Percentiles rank a stretch among this genome's conserved stretches.
Conservation (phyloP, 2,113 vertebrate species). For the Hyperoodon ampullatus region DNA sequence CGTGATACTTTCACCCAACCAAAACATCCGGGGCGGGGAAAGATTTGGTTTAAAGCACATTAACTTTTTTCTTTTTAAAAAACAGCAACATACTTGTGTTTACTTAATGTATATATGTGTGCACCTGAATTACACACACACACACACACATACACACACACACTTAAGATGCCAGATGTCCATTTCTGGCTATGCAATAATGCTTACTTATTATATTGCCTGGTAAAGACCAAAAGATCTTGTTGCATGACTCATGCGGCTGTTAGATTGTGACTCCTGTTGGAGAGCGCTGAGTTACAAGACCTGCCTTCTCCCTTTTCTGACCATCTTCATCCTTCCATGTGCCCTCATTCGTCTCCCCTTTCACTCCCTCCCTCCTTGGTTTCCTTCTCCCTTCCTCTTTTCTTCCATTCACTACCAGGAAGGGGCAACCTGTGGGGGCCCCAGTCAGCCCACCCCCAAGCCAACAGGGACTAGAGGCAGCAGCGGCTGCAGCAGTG, state of each 20-base stretch:
- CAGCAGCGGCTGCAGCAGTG: conserved; percentile 89
- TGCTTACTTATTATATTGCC: conserved; percentile 38
- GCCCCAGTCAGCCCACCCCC: conserved; percentile 85
- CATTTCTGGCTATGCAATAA: conserved; percentile 46
- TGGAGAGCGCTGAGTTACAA: conserved; percentile 84
- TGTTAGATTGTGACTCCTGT: conserved; percentile 69
- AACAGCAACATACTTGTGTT: neutral
- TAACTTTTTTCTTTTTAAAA: conserved; percentile 34
- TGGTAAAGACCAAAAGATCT: conserved; percentile 41
- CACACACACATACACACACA: neutral
- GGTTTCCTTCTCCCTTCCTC: conserved; percentile 80
- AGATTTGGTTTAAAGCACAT: neutral
- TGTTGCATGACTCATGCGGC: conserved; percentile 75
- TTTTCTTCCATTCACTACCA: conserved; percentile 85
- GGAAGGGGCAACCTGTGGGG: conserved; percentile 88
- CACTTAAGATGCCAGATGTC: neutral
- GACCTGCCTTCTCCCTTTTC: conserved; percentile 87
- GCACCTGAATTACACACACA: neutral
- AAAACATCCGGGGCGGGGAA: neutral
- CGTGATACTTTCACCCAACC: neutral
- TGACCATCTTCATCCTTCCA: conserved; percentile 86
- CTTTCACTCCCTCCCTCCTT: conserved; percentile 70
- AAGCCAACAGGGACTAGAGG: conserved; percentile 87
- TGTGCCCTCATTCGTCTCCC: conserved; percentile 85
- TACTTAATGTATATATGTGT: conserved; percentile 1